Conservation (phyloP, 2,888 invertebrate species). For the Caradrina clavipalpis region DNA sequence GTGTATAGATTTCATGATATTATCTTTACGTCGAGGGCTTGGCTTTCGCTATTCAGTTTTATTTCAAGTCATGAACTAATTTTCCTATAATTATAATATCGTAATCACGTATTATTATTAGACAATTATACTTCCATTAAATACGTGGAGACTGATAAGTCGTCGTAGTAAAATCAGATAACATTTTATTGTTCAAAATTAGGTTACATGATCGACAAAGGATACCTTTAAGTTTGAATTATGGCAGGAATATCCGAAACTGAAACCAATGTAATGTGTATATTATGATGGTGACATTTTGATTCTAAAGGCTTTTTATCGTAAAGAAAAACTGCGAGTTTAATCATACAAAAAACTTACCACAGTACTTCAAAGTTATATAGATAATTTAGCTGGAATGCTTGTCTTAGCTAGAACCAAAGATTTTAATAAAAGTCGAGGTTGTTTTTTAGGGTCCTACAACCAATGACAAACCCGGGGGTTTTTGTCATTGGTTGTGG, state of each 20-base stretch:
- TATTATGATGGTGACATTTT: not conserved
- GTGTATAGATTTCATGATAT: slow-evolving; percentile 34
- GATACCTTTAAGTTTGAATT: slow-evolving; percentile 16
- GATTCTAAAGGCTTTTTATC: not conserved
- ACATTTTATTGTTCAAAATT: slow-evolving; percentile 61
- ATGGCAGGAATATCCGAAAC: slow-evolving; percentile 4
- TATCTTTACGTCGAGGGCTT: slow-evolving; percentile 7
- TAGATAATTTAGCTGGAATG: too few species aligned
- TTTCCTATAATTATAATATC: slow-evolving; percentile 44
- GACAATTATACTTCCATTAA: slow-evolving; percentile 48
- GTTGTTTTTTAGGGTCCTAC: too few species aligned
- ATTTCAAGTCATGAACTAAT: slow-evolving; percentile 38
- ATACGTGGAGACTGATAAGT: slow-evolving; percentile 52
- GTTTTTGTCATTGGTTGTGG: too few species aligned
- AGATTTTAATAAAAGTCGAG: too few species aligned
- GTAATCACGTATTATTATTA: slow-evolving; percentile 38
- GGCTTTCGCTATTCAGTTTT: slow-evolving; percentile 17
- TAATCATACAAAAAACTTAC: too few species aligned
- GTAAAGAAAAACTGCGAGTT: not conserved
- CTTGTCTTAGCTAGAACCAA: too few species aligned
- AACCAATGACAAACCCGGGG: too few species aligned
- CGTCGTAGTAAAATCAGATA: slow-evolving; percentile 61
- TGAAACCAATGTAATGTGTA: not conserved
- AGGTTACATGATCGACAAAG: slow-evolving; percentile 52
- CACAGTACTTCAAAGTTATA: too few species aligned